Evolutionary conservation across 2,888 invertebrate species (phyloP).

Genomic region (Ormyrus pomaceus): DNA sequence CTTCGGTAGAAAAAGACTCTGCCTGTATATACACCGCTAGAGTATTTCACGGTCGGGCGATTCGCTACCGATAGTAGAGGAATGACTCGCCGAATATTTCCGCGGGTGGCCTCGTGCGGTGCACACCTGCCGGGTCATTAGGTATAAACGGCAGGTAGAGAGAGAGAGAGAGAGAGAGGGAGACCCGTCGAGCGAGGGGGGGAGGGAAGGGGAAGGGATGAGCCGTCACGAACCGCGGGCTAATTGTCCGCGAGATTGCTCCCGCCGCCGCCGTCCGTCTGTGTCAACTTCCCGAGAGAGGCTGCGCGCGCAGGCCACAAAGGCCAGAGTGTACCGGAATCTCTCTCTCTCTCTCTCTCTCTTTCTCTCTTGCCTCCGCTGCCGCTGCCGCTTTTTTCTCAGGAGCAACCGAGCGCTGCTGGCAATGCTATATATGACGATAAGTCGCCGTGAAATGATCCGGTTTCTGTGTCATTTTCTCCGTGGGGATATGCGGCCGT

Average conservation of each 20-base stretch:
- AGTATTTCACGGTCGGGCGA: conserved; percentile 50
- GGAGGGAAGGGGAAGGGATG: conserved; percentile 42
- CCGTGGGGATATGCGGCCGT: not conserved
- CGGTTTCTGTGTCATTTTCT: not conserved
- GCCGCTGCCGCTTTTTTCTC: not conserved
- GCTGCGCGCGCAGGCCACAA: conserved; percentile 5
- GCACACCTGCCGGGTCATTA: conserved; percentile 75
- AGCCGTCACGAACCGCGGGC: conserved; percentile 73
- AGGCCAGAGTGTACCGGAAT: conserved; percentile 23
- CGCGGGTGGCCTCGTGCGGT: conserved; percentile 50
- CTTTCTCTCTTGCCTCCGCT: conserved; percentile 1
- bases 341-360: conserved; percentile 1
- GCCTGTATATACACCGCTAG: not conserved
- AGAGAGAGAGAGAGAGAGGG: conserved; percentile 31
- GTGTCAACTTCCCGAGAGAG: conserved; percentile 20
- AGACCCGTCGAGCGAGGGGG: conserved; percentile 19
- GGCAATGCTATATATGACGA: not conserved
- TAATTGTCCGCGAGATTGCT: conserved; percentile 73
- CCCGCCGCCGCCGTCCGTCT: conserved; percentile 60
- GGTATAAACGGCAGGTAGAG: conserved; percentile 71
- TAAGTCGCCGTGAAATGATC: not conserved
- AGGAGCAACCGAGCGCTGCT: not conserved
- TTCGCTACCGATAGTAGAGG: conserved; percentile 53
- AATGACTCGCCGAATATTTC: conserved; percentile 56
- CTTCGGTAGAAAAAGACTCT: not conserved